These are phyloP conservation scores for Megalops atlanticus DNA, from an alignment of 2,113 vertebrate species.

Conservation along the genomic window DNA sequence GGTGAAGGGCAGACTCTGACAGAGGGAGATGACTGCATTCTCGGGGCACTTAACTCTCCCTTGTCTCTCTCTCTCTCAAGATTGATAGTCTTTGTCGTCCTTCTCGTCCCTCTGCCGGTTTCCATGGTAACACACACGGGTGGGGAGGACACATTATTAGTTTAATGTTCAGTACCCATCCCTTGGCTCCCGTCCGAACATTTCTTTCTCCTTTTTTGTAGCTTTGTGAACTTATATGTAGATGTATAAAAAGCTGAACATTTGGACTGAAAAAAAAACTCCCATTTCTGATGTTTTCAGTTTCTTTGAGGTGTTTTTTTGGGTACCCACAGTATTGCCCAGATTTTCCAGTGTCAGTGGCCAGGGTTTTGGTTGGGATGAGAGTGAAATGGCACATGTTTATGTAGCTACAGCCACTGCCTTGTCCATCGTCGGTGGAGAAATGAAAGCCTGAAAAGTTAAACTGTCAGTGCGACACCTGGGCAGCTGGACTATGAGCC, in stretches of 20 bases:
- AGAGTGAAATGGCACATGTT: not conserved
- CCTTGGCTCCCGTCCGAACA: constrained; percentile 72
- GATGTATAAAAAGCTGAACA: no score
- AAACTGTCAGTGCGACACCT: no score
- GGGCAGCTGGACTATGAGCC: not conserved
- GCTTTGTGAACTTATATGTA: not conserved
- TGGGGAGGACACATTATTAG: constrained; percentile 71
- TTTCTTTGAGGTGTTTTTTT: not conserved
- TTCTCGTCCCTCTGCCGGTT: constrained; percentile 70
- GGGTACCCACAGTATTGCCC: not conserved
- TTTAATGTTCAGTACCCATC: constrained; percentile 71
- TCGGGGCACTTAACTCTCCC: constrained; percentile 69
- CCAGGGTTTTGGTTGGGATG: not conserved
- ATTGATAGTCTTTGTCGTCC: constrained; percentile 76
- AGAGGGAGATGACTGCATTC: constrained; percentile 68
- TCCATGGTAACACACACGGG: constrained; percentile 73
- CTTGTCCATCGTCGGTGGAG: no score
- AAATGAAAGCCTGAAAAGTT: no score
- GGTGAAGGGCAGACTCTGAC: constrained; percentile 59
- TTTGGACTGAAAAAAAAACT: no score
- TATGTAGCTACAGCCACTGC: not conserved
- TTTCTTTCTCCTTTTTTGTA: constrained; percentile 56
- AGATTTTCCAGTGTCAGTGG: not conserved
- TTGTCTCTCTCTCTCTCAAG: constrained; percentile 63
- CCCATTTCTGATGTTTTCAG: no score